Base-by-base conservation (phyloP, 2,888 invertebrate genomes). In the Plebejus argus region DNA sequence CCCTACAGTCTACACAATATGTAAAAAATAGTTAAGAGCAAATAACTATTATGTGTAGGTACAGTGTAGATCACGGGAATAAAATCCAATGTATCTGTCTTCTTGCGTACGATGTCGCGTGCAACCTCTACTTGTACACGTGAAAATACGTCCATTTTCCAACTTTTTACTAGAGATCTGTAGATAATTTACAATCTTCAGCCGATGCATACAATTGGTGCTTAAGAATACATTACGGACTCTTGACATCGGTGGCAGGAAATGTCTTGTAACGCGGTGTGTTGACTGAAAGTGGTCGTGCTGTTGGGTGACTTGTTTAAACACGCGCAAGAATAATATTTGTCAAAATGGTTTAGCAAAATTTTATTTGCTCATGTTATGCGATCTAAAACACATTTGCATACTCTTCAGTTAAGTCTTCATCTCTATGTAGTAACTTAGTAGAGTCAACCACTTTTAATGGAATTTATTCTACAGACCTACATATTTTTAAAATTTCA, bases 161-260 rank as follows among this genome's bases (percentile, higher is more conserved):
- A 5, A 53, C 49, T 18, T 53, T 18, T 53, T 53, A 45, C 5
- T 20, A 66, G 23, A 23, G 5, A 20, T 28, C 23, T 66, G 23
- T 66, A 66, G 20, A 23, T 66, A 28, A 23, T 66, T 66, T 66
- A 28, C 23, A 28, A 23, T 28, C 12, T 66, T 66, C 12, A 23
- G 61, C 61, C 20, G 58, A 58, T 58, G 58, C 61, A 28, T 23
- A 66, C 61, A 66, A 66, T 66, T 66, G 61, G 61, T 66, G 61
- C 61, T 66, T 15, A 66, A 28, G 84, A 85, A 82, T 82, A 83
- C 85, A 85, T 84, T 78, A 81, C 82, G 81, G 84, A 82, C 81
- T 84, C 87, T 89, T 86, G 85, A 87, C 85, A 84, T 84, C 83
- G 83, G 83, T 84, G 85, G 82, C 87, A 90, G 90, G 89, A 90